Conservation (phyloP, 2,888 invertebrate species). For the Brenthis hecate region DNA sequence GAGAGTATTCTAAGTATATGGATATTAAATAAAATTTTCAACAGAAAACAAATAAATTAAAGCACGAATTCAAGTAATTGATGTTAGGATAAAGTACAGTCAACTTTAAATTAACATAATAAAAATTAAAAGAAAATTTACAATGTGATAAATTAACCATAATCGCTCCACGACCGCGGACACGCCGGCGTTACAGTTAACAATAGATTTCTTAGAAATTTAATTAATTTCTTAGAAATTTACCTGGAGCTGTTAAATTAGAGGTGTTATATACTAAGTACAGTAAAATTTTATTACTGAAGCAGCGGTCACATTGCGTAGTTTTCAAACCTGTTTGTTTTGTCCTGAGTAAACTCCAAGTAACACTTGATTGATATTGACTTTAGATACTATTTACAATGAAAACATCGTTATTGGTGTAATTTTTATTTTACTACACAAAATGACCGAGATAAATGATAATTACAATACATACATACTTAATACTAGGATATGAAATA, state of each 20-base stretch:
- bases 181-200: no score
- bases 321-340: neutral
- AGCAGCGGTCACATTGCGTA: conserved; percentile 4
- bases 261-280: neutral
- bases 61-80: no score
- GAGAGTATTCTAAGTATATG: no score
- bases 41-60: neutral
- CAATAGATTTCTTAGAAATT: no score
- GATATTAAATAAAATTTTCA: neutral
- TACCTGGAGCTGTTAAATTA: neutral
- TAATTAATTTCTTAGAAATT: no score
- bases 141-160: neutral
- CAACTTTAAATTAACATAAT: no score
- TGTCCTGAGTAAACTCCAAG: neutral
- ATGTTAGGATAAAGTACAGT: no score
- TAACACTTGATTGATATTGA: conserved; percentile 6
- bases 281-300: neutral
- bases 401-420: neutral
- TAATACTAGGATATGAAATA: neutral
- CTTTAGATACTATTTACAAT: conserved; percentile 10
- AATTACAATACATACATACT: neutral
- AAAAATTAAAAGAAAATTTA: neutral
- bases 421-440: neutral
- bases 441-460: neutral
- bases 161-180: no score